Evolutionary conservation across 1,140 invertebrate genomes (phyloP).

Genomic region (Drosophila navojoa): DNA sequence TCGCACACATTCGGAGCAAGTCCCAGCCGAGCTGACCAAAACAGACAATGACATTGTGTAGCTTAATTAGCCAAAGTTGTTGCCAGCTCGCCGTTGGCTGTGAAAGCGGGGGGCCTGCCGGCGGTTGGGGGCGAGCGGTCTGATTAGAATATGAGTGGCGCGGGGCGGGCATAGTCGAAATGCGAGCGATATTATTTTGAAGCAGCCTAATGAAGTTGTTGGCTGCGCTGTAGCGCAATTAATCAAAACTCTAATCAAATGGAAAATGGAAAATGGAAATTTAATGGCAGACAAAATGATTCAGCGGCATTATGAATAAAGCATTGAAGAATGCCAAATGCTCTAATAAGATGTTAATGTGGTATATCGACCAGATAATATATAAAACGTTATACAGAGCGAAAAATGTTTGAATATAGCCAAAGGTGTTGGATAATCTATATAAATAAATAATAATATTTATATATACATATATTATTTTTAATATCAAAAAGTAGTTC

Average conservation of each 20-base stretch:
- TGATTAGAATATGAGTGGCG: constrained; percentile 70
- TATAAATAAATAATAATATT: too few species aligned
- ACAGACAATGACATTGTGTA: constrained; percentile 73
- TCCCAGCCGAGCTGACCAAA: constrained; percentile 17
- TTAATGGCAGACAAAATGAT: constrained; percentile 74
- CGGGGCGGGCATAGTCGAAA: not conserved
- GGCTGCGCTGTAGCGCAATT: constrained; percentile 55
- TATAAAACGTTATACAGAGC: too few species aligned
- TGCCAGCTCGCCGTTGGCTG: constrained; percentile 15
- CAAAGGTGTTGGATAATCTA: too few species aligned
- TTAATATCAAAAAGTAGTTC: too few species aligned
- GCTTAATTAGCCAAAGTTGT: constrained; percentile 78
- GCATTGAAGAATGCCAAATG: not conserved
- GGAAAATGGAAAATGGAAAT: constrained; percentile 63
- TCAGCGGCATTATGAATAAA: constrained; percentile 1
- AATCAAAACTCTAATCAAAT: constrained; percentile 74
- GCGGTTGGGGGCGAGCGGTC: constrained; percentile 20
- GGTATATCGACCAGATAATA: too few species aligned
- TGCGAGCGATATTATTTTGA: constrained; percentile 35
- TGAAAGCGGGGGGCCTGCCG: constrained; percentile 3
- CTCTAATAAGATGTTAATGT: too few species aligned
- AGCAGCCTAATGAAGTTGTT: constrained; percentile 70
- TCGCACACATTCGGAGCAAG: constrained; percentile 13
- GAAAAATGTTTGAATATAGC: too few species aligned
- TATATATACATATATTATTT: too few species aligned